phyloP scores from a whole-genome alignment of 2,113 vertebrate species.

The Telmatochromis bifrenatus region DNA sequence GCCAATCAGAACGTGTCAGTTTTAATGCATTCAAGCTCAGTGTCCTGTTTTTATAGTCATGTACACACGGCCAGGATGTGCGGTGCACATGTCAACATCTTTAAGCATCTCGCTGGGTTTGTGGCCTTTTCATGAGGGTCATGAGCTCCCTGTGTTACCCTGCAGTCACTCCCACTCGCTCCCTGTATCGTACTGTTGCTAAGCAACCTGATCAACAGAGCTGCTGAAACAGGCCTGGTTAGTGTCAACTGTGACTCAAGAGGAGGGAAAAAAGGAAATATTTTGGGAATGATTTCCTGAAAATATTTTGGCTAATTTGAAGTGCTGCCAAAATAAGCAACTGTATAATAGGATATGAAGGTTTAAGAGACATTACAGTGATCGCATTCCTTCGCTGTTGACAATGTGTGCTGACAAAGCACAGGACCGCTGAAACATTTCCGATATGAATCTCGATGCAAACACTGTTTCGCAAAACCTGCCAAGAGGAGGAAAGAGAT shows the following conservation, averaged over 20 bases:
- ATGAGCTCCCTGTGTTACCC: neutral
- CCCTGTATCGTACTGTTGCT: slow-evolving; percentile 3
- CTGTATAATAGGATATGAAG: neutral
- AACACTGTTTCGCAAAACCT: neutral
- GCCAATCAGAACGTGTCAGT: neutral
- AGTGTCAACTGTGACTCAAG: slow-evolving; percentile 7
- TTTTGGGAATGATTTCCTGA: neutral
- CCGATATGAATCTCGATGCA: neutral
- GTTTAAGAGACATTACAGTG: neutral
- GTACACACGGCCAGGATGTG: neutral
- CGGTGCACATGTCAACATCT: slow-evolving; percentile 31
- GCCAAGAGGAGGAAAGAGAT: neutral
- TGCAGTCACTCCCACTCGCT: neutral
- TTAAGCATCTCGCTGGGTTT: neutral
- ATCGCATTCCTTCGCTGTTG: neutral
- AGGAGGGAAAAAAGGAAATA: neutral
- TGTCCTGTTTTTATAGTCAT: neutral
- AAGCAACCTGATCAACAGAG: slow-evolving; percentile 43
- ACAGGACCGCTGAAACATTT: neutral
- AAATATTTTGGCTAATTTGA: neutral
- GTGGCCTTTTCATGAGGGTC: neutral
- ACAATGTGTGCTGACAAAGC: neutral
- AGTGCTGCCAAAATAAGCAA: slow-evolving; percentile 2
- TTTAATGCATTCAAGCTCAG: neutral
- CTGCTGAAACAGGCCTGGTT: slow-evolving; percentile 5